phyloP scores from a whole-genome alignment of 2,797 vertebrate species.

The Adrianichthys oophorus region DNA sequence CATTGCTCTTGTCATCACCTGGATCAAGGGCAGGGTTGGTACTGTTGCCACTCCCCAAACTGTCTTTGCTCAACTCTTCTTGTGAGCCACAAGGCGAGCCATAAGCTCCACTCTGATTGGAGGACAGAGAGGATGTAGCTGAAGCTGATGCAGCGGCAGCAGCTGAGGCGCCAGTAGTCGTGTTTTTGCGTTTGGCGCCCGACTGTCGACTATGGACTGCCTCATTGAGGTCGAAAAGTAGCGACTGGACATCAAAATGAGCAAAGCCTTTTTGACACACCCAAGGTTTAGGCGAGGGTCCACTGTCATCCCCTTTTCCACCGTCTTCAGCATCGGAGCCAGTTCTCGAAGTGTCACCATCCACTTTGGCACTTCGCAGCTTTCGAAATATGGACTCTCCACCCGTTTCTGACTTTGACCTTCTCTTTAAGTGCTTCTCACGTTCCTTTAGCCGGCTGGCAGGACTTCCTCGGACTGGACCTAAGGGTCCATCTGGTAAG shows the following conservation, averaged over 20 bases:
- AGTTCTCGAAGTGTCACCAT: constrained; percentile 86
- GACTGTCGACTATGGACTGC: constrained; percentile 88
- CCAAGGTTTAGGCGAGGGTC: constrained; percentile 86
- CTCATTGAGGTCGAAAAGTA: constrained; percentile 96
- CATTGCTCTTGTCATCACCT: constrained; percentile 97
- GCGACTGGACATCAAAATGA: constrained; percentile 95
- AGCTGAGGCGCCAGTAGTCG: constrained; percentile 95
- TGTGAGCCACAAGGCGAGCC: constrained; percentile 97
- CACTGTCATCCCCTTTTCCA: constrained; percentile 86
- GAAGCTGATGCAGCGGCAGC: constrained; percentile 92
- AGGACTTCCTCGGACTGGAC: constrained; percentile 86
- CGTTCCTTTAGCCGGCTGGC: constrained; percentile 92
- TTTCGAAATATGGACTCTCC: constrained; percentile 98
- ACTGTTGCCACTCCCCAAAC: constrained; percentile 66
- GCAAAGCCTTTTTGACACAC: constrained; percentile 93
- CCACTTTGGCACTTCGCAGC: constrained; percentile 90
- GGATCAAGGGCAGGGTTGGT: constrained; percentile 85
- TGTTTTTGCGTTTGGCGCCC: constrained; percentile 94
- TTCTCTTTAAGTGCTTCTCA: constrained; percentile 96
- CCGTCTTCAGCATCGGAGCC: constrained; percentile 92
- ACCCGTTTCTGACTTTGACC: constrained; percentile 96
- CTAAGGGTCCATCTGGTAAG: constrained; percentile 87
- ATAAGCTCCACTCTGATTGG: constrained; percentile 83
- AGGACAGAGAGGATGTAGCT: constrained; percentile 87
- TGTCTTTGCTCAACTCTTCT: constrained; percentile 94